Evolutionary conservation across 1,140 invertebrate species (phyloP).

Genomic region (Drosophila ohnishii): DNA sequence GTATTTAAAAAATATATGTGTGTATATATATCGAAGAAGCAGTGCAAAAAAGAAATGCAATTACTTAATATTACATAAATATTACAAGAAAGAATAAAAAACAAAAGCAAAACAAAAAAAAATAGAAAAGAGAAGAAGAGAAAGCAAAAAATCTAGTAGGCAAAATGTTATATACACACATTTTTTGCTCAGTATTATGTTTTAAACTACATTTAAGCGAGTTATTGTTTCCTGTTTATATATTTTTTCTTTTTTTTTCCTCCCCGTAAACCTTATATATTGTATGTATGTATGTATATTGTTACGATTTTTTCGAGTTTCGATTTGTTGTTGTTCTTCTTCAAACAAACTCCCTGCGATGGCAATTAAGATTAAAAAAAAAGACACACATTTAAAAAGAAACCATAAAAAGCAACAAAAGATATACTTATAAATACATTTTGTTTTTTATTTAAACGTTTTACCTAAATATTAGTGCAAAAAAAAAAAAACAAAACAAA

Average conservation of each 20-base stretch:
- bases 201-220: conserved; percentile 81
- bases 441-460: conserved; percentile 69
- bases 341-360: conserved; percentile 31
- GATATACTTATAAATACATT: conserved; percentile 50
- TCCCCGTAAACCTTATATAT: conserved; percentile 30
- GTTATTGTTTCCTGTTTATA: conserved; percentile 78
- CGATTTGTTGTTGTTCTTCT: conserved; percentile 27
- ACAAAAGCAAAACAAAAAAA: conserved; percentile 11
- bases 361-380: conserved; percentile 36
- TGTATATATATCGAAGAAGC: conserved; percentile 9
- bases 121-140: conserved; percentile 2
- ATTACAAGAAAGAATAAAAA: conserved; percentile 26
- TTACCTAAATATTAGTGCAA: conserved; percentile 53
- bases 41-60: conserved; percentile 40
- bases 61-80: conserved; percentile 35
- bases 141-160: conserved; percentile 71
- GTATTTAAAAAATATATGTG: conserved; percentile 17
- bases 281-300: conserved; percentile 14
- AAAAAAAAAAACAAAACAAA: conserved; percentile 39
- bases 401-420: conserved; percentile 34
- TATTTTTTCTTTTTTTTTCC: conserved; percentile 30
- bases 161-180: conserved; percentile 73
- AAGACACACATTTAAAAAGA: conserved; percentile 1
- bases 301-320: conserved; percentile 45
- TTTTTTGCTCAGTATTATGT: conserved; percentile 83